Evolutionary conservation across 2,113 vertebrate species (phyloP), one percentile per base, ranked within the genome.

Genomic region (Vidua macroura): DNA sequence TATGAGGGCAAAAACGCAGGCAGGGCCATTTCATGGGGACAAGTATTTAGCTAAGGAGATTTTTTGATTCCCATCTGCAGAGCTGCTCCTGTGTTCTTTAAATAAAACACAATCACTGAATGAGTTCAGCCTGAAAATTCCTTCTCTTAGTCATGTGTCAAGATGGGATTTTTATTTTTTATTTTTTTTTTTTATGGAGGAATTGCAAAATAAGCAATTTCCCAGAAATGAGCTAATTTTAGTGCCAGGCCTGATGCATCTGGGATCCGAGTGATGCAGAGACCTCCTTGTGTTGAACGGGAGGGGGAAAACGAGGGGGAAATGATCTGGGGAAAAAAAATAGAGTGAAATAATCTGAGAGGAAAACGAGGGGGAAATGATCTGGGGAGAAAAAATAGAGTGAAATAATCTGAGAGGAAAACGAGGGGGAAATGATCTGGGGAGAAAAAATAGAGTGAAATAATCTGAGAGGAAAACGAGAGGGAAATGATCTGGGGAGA

Each of bases 201-300:
- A 89, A 63, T 33, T 37, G 87, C 78, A 72, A 92, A 75, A 83
- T 70, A 84, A 91, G 69, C 81, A 9, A 41, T 70, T 82, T 91
- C 35, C 28, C 48, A 91, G 90, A 86, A 95, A 62, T 4, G 76
- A 37, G 18, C 55, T 76, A 9, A 53, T 91, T 86, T 92, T 62
- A 84, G 59, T 37, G 55, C 10, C 44, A 11, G 33, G 33, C 33
- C n/a, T 69, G 55, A 31, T 77, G 76, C 63, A 28, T 76, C 87
- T 79, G 2, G 11, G 49, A 63, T 63, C 11, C 0, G 10, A 63
- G 60, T 5, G 35, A 23, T 24, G 62, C 48, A 19, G 60, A 69
- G 55, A 10, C 31, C 52, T 68, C 3, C 60, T 24, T 7, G 21
- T 20, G 39, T 17, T 6, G 43, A 43, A 10, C n/a, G 2, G 0